Conservation (phyloP, 1,140 invertebrate genomes). For the Saccostrea echinata region DNA sequence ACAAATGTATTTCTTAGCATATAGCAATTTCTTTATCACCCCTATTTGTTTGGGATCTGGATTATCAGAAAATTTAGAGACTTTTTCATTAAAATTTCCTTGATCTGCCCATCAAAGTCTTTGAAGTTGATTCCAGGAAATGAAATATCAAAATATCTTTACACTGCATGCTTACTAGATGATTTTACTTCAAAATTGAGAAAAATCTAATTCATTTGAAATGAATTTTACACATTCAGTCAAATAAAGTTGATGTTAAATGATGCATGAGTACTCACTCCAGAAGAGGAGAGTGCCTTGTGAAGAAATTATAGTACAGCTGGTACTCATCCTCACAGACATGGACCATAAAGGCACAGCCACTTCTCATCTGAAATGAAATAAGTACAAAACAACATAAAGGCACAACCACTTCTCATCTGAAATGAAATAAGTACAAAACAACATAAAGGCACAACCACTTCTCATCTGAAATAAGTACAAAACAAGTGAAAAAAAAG, state of each 20-base stretch:
- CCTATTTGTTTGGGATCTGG: too few species aligned
- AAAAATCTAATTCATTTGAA: neutral
- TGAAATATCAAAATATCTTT: too few species aligned
- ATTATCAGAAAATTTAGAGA: too few species aligned
- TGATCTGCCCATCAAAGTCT: too few species aligned
- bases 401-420: slow-evolving; percentile 91
- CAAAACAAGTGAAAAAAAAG: neutral
- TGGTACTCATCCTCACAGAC: slow-evolving; percentile 95
- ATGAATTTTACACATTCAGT: neutral
- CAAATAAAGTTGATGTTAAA: neutral
- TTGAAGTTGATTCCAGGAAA: too few species aligned
- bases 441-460: slow-evolving; percentile 91
- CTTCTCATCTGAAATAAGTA: slow-evolving; percentile 84
- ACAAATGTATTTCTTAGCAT: too few species aligned
- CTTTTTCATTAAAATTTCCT: too few species aligned
- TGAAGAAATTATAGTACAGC: slow-evolving; percentile 94
- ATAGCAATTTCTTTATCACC: too few species aligned
- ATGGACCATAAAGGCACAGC: slow-evolving; percentile 93
- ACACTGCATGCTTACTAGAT: too few species aligned
- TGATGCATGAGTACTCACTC: slow-evolving; percentile 82
- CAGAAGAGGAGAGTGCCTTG: slow-evolving; percentile 84
- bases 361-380: slow-evolving; percentile 85
- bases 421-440: slow-evolving; percentile 81
- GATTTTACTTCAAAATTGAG: neutral
- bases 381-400: slow-evolving; percentile 86